A percentile compares a stretch with the other conserved stretches of the same genome.
Conservation (phyloP, 2,797 vertebrate genomes). For the Falco biarmicus region DNA sequence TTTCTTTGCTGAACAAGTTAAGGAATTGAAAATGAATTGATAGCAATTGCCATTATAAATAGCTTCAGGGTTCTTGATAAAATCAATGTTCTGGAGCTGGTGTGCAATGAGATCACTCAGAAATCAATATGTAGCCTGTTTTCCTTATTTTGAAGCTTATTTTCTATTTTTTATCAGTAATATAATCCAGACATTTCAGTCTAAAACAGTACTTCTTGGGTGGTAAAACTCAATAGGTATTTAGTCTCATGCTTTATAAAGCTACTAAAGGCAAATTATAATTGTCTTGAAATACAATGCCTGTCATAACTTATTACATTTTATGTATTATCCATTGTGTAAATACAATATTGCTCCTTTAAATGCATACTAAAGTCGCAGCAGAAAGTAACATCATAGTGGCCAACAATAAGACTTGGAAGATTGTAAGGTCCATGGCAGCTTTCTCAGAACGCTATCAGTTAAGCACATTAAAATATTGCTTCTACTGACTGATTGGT, state of each 20-base stretch:
- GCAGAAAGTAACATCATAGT: neutral
- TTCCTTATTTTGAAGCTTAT: constrained; percentile 73
- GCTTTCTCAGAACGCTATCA: neutral
- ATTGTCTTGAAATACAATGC: constrained; percentile 74
- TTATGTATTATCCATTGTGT: constrained; percentile 71
- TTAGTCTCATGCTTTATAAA: constrained; percentile 75
- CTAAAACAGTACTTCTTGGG: constrained; percentile 74
- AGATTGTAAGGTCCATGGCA: neutral
- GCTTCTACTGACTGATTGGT: neutral
- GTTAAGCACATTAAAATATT: neutral
- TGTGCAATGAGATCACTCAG: constrained; percentile 11
- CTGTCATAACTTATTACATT: constrained; percentile 73
- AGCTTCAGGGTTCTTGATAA: neutral
- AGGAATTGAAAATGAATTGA: neutral
- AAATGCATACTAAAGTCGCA: neutral
- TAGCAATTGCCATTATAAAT: constrained; percentile 1
- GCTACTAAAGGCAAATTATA: constrained; percentile 75
- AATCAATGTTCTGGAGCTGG: neutral
- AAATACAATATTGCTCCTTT: constrained; percentile 33
- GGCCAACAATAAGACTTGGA: neutral
- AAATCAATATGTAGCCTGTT: constrained; percentile 57
- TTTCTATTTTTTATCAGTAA: constrained; percentile 76
- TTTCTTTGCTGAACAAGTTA: neutral
- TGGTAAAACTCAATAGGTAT: constrained; percentile 78
- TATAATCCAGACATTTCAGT: constrained; percentile 71